These are phyloP conservation scores for Rhamnusium bicolor DNA, from an alignment of 2,888 invertebrate species.

Conservation along the genomic window DNA sequence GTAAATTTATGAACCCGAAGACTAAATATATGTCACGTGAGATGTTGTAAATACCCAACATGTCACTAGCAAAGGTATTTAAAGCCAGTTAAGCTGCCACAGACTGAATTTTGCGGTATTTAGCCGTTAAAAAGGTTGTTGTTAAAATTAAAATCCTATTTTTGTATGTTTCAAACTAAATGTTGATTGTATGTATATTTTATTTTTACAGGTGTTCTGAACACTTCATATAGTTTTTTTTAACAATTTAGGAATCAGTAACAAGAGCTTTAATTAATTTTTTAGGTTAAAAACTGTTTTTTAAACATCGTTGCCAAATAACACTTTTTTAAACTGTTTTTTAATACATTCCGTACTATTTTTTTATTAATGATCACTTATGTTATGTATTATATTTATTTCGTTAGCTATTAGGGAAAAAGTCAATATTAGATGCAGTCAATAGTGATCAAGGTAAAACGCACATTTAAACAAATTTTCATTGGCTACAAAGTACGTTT, in stretches of 20 bases:
- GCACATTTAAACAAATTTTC: slow-evolving; percentile 24
- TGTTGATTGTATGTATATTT: slow-evolving; percentile 68
- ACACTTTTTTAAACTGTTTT: slow-evolving; percentile 63
- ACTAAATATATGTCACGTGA: slow-evolving; percentile 29
- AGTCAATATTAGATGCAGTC: slow-evolving; percentile 54
- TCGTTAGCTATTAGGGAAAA: slow-evolving; percentile 43
- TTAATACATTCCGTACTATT: slow-evolving; percentile 71
- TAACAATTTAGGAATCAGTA: slow-evolving; percentile 64
- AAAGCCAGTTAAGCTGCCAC: slow-evolving; percentile 57
- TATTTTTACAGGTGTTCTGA: slow-evolving; percentile 63
- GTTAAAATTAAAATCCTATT: slow-evolving; percentile 64
- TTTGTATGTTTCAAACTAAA: slow-evolving; percentile 63
- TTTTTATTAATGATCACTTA: slow-evolving; percentile 55
- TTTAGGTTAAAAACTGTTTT: slow-evolving; percentile 63
- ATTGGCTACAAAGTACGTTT: slow-evolving; percentile 32
- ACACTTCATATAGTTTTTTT: slow-evolving; percentile 58
- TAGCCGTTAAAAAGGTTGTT: slow-evolving; percentile 41
- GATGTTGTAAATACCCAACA: slow-evolving; percentile 28
- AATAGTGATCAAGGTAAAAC: slow-evolving; percentile 51
- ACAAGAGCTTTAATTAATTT: slow-evolving; percentile 69
- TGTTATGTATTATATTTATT: slow-evolving; percentile 49
- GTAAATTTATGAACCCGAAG: slow-evolving; percentile 31
- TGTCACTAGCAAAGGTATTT: slow-evolving; percentile 27
- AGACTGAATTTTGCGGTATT: slow-evolving; percentile 59
- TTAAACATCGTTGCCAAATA: slow-evolving; percentile 72